Evolutionary conservation across 2,797 vertebrate species (phyloP).

Genomic region (Xyrichtys novacula): DNA sequence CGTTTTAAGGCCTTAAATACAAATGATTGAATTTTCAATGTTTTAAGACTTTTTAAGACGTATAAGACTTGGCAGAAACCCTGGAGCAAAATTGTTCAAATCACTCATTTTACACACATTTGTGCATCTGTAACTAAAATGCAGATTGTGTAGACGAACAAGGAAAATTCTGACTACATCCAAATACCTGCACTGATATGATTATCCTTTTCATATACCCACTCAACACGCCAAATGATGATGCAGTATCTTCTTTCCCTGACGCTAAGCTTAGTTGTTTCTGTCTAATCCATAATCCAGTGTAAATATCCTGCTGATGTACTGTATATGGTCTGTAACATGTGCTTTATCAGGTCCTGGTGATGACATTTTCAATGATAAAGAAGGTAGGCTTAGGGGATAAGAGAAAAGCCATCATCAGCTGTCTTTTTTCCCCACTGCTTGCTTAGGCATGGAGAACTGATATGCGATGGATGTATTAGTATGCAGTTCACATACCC

Average conservation of each 20-base stretch:
- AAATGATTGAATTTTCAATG: too few relatives aligned
- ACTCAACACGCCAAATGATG: not conserved
- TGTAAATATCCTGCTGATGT: constrained; percentile 44
- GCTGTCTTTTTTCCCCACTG: constrained; percentile 12
- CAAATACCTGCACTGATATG: not conserved
- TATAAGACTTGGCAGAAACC: too few relatives aligned
- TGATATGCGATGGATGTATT: constrained; percentile 41
- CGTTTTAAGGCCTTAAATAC: too few relatives aligned
- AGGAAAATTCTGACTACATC: not conserved
- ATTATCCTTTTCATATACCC: not conserved
- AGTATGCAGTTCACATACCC: constrained; percentile 19
- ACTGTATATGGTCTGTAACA: constrained; percentile 48
- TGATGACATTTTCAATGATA: constrained; percentile 50
- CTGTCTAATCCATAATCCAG: constrained; percentile 9
- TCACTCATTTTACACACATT: not conserved
- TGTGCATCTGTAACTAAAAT: not conserved
- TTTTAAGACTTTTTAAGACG: too few relatives aligned
- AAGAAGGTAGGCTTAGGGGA: constrained; percentile 67
- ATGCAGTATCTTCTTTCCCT: not conserved
- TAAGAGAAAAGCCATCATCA: constrained; percentile 4
- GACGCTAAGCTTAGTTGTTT: not conserved
- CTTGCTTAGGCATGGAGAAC: constrained; percentile 62
- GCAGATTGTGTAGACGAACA: not conserved
- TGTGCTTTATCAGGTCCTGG: constrained; percentile 69
- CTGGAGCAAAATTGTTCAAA: not conserved